Base-by-base conservation (phyloP, 2,888 invertebrate species). In the Griposia aprilina region DNA sequence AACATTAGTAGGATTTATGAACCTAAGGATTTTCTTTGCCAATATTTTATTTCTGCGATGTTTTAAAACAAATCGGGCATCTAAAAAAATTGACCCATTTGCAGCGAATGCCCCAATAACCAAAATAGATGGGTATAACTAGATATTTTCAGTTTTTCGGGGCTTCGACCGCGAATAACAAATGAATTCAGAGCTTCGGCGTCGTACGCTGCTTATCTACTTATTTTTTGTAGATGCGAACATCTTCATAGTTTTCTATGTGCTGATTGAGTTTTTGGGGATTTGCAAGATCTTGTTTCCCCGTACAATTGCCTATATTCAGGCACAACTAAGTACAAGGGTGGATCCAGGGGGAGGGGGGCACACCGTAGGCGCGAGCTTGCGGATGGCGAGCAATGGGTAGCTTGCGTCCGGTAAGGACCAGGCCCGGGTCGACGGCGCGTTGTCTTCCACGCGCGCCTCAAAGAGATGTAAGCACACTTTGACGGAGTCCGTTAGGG, bases 31-130 rank as follows among this genome's bases (percentile, higher is more conserved):
- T 26, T 60, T 75, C 23, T 75, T 41, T 20, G 17, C 26, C 23
- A 74, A 41, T 52, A 60, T 45, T 52, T 62, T 30, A 62, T 76
- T 75, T n/a, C n/a, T 15, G 11, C 15, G n/a, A 20, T 30, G 11
- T 55, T 36, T n/a, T 3, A 63, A 76, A 55, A 55, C 20, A 63
- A n/a, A 50, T 62, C 15, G 11, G 20, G 8, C 15, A 41, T 63
- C 30, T 20, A 63, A 36, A 57, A 62, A 68, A 70, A 50, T 50
- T 79, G 55, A 79, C 78, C 78, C 55, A 71, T 71, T 79, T 78
- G 20, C 62, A 48, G 48, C 71, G 57, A 80, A 63, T 79, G 80
- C 63, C 55, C 69, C 55, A 78, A 50, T 79, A 63, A 63, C 70
- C 10, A 41, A 71, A 78, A 78, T 78, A 78, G n/a, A 62, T 71